These are phyloP conservation scores for Philopotamus ludificatus DNA, from an alignment of 1,140 invertebrate genomes.

Conservation along the genomic window DNA sequence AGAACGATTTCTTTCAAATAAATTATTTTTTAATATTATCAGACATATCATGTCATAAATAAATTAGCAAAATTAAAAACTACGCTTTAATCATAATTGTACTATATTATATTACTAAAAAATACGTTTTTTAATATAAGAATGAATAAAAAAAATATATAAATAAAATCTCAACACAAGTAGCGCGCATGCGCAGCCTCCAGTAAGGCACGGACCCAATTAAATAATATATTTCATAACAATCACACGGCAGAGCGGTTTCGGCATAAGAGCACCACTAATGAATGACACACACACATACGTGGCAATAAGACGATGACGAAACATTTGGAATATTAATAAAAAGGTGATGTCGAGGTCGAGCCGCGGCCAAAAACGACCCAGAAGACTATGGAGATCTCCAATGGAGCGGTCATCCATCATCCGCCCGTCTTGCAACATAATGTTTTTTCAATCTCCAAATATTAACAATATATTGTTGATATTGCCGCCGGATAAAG, in stretches of 20 bases:
- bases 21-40: too few relatives aligned
- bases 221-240: slow-evolving; percentile 13
- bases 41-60: too few relatives aligned
- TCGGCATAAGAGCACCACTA: neutral
- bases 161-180: neutral
- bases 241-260: slow-evolving; percentile 1
- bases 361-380: slow-evolving; percentile 3
- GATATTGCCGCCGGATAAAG: slow-evolving; percentile 25
- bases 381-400: slow-evolving; percentile 18
- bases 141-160: too few relatives aligned
- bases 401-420: slow-evolving; percentile 28
- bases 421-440: slow-evolving; percentile 27
- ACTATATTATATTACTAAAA: too few relatives aligned
- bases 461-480: slow-evolving; percentile 29
- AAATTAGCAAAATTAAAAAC: too few relatives aligned
- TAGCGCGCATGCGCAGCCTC: neutral
- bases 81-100: too few relatives aligned
- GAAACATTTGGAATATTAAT: slow-evolving; percentile 17
- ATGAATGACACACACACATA: neutral
- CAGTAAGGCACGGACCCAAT: slow-evolving; percentile 1
- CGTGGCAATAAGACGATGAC: neutral
- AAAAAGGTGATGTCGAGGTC: slow-evolving; percentile 14
- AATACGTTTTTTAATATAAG: too few relatives aligned
- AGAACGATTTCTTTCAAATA: too few relatives aligned
- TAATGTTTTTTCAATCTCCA: slow-evolving; percentile 30